phyloP scores from a whole-genome alignment of 1,140 invertebrate species.

The Nymphalis io region DNA sequence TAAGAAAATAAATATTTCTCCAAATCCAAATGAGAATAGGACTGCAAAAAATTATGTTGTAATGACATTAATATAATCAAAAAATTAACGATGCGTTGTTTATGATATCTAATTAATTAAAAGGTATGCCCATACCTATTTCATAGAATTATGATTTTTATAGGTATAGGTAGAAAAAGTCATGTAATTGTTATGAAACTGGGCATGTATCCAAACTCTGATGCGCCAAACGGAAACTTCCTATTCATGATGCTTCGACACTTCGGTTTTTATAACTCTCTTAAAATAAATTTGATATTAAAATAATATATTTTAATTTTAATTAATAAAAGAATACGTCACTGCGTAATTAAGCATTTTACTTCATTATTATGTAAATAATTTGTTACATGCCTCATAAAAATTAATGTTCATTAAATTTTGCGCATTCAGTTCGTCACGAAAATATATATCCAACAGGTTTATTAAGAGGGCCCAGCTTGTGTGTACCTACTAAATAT shows the following conservation, averaged over 20 bases:
- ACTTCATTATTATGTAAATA: constrained; percentile 7
- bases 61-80: no score
- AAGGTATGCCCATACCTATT: no score
- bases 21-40: no score
- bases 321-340: no score
- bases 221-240: constrained; percentile 26
- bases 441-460: no score
- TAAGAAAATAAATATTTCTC: no score
- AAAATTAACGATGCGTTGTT: no score
- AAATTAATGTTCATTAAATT: not conserved
- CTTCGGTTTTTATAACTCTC: not conserved
- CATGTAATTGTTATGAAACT: constrained; percentile 19
- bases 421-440: no score
- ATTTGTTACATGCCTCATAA: not conserved
- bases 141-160: no score
- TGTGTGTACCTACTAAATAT: no score
- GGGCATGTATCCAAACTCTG: constrained; percentile 13
- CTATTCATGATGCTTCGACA: constrained; percentile 5
- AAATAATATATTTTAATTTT: not conserved
- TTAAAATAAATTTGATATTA: not conserved
- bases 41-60: no score
- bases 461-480: no score
- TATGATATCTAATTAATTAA: not conserved
- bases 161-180: not conserved
- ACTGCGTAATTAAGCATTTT: not conserved